Percentiles rank a stretch among this genome's conserved stretches.
These are phyloP conservation scores for Hyles euphorbiae DNA, from an alignment of 1,140 invertebrate species.

Conservation along the genomic window DNA sequence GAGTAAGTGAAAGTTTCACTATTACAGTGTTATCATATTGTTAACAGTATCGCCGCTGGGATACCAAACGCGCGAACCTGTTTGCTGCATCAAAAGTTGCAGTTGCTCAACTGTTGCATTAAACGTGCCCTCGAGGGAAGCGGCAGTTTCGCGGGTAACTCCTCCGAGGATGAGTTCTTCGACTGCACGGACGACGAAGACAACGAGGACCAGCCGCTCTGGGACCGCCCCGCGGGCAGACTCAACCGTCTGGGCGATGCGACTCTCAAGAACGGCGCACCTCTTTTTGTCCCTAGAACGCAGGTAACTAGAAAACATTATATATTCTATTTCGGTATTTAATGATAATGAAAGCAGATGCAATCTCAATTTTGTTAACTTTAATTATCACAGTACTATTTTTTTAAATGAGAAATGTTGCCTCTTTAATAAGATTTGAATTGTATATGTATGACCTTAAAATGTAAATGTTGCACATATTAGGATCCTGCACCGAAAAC, in stretches of 20 bases:
- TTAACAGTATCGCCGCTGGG: conserved; percentile 82
- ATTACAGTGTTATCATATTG: conserved; percentile 13
- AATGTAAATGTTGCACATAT: too few relatives aligned
- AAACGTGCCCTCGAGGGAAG: conserved; percentile 72
- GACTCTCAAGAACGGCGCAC: conserved; percentile 53
- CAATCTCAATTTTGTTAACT: too few relatives aligned
- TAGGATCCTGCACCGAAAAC: conserved; percentile 97
- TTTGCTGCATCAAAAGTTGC: conserved; percentile 95
- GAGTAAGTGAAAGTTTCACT: too few relatives aligned
- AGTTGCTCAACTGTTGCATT: conserved; percentile 98
- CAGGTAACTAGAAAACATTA: conserved; percentile 37
- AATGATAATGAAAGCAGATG: too few relatives aligned
- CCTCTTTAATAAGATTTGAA: neutral
- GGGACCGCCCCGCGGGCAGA: conserved; percentile 74
- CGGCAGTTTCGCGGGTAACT: conserved; percentile 59
- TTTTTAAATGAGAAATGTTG: neutral
- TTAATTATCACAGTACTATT: neutral
- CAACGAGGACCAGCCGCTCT: conserved; percentile 76
- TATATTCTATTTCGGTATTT: neutral
- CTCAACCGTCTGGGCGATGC: conserved; percentile 49
- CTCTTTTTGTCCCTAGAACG: conserved; percentile 60
- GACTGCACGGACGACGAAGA: conserved; percentile 83
- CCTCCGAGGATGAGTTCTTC: conserved; percentile 89
- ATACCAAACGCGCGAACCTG: conserved; percentile 91
- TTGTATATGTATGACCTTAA: too few relatives aligned